phyloP scores from a whole-genome alignment of 2,888 invertebrate species.

The Teinopalpus imperialis region DNA sequence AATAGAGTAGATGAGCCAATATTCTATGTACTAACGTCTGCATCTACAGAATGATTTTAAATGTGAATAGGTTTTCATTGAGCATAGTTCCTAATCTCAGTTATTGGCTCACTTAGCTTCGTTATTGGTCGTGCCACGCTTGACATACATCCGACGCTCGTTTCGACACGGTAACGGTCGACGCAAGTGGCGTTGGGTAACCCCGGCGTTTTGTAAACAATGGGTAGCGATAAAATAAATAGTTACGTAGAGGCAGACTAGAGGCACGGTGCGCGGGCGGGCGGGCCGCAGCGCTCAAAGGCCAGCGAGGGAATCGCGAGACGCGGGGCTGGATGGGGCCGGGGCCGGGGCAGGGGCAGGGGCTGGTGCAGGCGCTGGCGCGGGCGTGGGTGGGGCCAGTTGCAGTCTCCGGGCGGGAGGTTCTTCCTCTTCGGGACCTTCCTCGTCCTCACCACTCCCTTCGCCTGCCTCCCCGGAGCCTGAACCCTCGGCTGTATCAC shows the following conservation, averaged over 20 bases:
- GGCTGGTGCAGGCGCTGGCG: conserved; percentile 35
- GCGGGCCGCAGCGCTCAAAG: conserved; percentile 34
- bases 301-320: conserved; percentile 37
- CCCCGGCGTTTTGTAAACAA: conserved; percentile 31
- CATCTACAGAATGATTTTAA: too few species aligned
- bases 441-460: conserved; percentile 39
- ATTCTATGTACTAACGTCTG: too few species aligned
- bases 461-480: conserved; percentile 53
- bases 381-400: conserved; percentile 37
- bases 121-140: too few species aligned
- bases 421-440: conserved; percentile 49
- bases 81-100: too few species aligned
- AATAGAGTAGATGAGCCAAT: not conserved
- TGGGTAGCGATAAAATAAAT: conserved; percentile 34
- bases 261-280: conserved; percentile 30
- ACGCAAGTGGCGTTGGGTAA: conserved; percentile 19
- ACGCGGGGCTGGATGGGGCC: conserved; percentile 25
- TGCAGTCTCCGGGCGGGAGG: conserved; percentile 32
- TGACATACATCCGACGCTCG: too few species aligned
- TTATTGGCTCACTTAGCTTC: too few species aligned
- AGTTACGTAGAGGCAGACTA: conserved; percentile 38
- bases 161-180: conserved; percentile 2
- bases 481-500: conserved; percentile 50
- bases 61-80: too few species aligned
- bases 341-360: conserved; percentile 28